Conservation (phyloP, 2,113 vertebrate species). For the Corythoichthys haematopterus region DNA sequence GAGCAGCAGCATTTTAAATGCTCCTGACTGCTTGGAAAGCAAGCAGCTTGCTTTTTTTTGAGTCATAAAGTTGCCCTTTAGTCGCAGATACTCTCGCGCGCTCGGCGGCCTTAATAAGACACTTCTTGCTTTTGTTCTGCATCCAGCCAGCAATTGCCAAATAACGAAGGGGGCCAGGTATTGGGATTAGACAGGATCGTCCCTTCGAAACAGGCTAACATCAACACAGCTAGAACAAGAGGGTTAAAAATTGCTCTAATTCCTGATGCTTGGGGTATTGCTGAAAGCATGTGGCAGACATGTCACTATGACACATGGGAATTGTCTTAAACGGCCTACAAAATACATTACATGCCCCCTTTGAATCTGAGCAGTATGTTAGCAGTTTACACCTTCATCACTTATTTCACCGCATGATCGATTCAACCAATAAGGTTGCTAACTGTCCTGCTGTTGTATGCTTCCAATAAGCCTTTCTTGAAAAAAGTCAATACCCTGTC, state of each 20-base stretch:
- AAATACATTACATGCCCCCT: background rate
- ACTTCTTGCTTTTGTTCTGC: background rate
- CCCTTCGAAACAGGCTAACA: too few relatives aligned
- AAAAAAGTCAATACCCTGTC: conserved; percentile 29
- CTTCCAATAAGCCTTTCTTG: conserved; percentile 34
- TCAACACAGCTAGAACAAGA: too few relatives aligned
- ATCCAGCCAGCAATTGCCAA: background rate
- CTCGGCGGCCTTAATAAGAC: background rate
- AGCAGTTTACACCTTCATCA: conserved; percentile 8
- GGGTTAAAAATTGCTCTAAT: too few relatives aligned
- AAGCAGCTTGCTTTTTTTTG: conserved; percentile 37
- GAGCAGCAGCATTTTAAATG: conserved; percentile 13
- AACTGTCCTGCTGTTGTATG: conserved; percentile 1
- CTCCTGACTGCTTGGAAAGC: conserved; percentile 27
- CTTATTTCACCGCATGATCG: conserved; percentile 28
- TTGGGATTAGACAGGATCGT: too few relatives aligned
- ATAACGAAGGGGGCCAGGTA: background rate
- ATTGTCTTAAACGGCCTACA: background rate
- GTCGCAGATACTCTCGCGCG: conserved; percentile 4
- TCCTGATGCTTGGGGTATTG: too few relatives aligned
- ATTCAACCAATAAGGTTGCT: conserved; percentile 27
- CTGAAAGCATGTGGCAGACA: too few relatives aligned
- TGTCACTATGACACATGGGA: background rate
- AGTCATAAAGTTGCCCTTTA: conserved; percentile 36
- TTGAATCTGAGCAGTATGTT: conserved; percentile 9